These are phyloP conservation scores for Megastigmus dorsalis DNA, from an alignment of 2,888 invertebrate genomes.

Conservation along the genomic window DNA sequence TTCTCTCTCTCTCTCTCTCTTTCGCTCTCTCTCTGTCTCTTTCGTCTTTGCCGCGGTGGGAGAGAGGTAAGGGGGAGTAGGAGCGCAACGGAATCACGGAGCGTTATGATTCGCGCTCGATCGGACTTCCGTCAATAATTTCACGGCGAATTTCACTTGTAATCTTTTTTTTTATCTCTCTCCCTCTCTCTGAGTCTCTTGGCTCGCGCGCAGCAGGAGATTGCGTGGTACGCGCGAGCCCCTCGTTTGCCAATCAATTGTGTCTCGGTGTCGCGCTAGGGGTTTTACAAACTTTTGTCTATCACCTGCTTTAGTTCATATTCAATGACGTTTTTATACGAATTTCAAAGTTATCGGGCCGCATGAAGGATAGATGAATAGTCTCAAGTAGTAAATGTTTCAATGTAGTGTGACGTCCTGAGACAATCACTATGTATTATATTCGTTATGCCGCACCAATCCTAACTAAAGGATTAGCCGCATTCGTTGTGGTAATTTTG, in stretches of 20 bases:
- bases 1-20: background rate
- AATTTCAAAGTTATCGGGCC: too few species aligned
- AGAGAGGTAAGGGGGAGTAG: background rate
- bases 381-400: too few species aligned
- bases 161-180: conserved; percentile 60
- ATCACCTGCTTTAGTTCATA: too few species aligned
- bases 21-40: background rate
- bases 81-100: conserved; percentile 66
- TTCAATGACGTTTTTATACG: too few species aligned
- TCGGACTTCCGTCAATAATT: conserved; percentile 72
- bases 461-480: too few species aligned
- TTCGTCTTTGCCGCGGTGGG: background rate
- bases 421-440: too few species aligned
- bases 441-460: too few species aligned
- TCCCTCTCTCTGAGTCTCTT: too few species aligned
- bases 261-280: background rate
- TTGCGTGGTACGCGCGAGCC: background rate
- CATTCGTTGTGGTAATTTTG: too few species aligned
- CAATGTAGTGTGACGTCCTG: too few species aligned
- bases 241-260: background rate
- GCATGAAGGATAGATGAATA: too few species aligned
- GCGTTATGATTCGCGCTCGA: conserved; percentile 71
- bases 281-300: too few species aligned
- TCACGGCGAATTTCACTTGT: conserved; percentile 71
- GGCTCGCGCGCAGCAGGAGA: background rate